Base-by-base conservation (phyloP, 2,888 invertebrate genomes). In the Lordiphosa fenestrarum region DNA sequence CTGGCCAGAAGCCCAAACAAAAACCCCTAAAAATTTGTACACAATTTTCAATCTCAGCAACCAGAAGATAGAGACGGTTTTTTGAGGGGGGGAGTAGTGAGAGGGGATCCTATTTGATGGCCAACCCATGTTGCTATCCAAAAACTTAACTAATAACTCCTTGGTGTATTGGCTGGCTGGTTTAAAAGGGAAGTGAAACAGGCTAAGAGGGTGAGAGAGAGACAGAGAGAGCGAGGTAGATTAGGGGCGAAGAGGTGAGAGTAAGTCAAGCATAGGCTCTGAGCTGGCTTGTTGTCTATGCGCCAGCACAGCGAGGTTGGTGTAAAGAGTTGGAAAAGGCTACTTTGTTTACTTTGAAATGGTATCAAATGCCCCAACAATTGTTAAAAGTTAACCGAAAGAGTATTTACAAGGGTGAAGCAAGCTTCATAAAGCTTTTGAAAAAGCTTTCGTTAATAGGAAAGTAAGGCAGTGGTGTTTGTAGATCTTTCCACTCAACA, bases 81-180 rank as follows among this genome's bases (percentile, higher is more conserved):
- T 23, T 30, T 25, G 49, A n/a, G 10, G 13, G 15, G 2, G 7
- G 33, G n/a, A 15, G 13, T 2, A 23, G 23, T 12, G 12, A 21
- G 15, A 23, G 25, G 12, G 21, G 30, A 7, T 46, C 30, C 54
- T 15, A 48, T 59, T 54, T 62, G 53, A 67, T 57, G 56, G 44
- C 51, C 57, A 9, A 49, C 35, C 48, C 69, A 62, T 62, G 50
- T 51, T 48, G 37, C 37, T n/a, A 44, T 47, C 51, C 64, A 56
- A 54, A 71, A 70, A 73, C 59, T 56, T 59, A 73, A 72, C 69
- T 69, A 72, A 72, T 69, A 69, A 72, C 63, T 72, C 48, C 69
- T 68, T 47, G 51, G 69, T 72, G 51, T 72, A 62, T 53, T 49
- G 44, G 48, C 49, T 47, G 51, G 30, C 30, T 15, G 41, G 57